Percentiles rank a stretch among this genome's conserved stretches.
These are phyloP conservation scores for Pycnonotus jocosus DNA, from an alignment of 2,113 vertebrate species.

Conservation along the genomic window DNA sequence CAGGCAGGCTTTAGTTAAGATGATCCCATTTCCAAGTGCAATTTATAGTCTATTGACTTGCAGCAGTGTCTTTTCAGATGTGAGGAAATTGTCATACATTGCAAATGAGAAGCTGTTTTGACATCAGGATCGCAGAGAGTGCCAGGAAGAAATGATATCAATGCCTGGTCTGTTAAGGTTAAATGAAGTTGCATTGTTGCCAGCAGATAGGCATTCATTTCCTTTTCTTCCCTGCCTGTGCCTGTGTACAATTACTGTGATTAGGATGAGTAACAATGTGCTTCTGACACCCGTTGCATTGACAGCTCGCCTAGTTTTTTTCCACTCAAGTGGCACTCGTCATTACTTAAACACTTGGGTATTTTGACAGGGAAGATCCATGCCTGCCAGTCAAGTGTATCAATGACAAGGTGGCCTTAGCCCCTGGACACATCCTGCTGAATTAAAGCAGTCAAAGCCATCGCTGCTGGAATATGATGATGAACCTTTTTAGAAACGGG, in stretches of 20 bases:
- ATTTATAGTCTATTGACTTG: conserved; percentile 98
- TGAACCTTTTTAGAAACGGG: conserved; percentile 74
- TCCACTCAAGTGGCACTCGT: conserved; percentile 77
- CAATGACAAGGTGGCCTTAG: conserved; percentile 78
- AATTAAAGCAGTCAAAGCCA: conserved; percentile 85
- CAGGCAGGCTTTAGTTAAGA: conserved; percentile 88
- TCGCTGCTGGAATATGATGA: conserved; percentile 67
- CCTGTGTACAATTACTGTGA: conserved; percentile 78
- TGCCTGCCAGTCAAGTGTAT: conserved; percentile 87
- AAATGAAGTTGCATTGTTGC: conserved; percentile 81
- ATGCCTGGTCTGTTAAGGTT: conserved; percentile 79
- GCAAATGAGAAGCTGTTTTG: conserved; percentile 94
- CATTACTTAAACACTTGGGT: conserved; percentile 77
- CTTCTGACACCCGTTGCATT: conserved; percentile 72
- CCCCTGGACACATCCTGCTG: conserved; percentile 68
- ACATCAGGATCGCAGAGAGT: conserved; percentile 74
- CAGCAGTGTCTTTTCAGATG: conserved; percentile 87
- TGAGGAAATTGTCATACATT: conserved; percentile 96
- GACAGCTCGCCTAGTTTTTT: conserved; percentile 77
- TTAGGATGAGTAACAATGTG: conserved; percentile 77
- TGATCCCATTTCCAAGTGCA: conserved; percentile 86
- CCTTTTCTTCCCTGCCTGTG: conserved; percentile 67
- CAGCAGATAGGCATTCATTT: conserved; percentile 78
- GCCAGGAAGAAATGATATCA: conserved; percentile 84
- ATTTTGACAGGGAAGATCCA: conserved; percentile 80